These are phyloP conservation scores for Sitta carolinensis DNA, from an alignment of 2,797 vertebrate genomes.

Conservation along the genomic window DNA sequence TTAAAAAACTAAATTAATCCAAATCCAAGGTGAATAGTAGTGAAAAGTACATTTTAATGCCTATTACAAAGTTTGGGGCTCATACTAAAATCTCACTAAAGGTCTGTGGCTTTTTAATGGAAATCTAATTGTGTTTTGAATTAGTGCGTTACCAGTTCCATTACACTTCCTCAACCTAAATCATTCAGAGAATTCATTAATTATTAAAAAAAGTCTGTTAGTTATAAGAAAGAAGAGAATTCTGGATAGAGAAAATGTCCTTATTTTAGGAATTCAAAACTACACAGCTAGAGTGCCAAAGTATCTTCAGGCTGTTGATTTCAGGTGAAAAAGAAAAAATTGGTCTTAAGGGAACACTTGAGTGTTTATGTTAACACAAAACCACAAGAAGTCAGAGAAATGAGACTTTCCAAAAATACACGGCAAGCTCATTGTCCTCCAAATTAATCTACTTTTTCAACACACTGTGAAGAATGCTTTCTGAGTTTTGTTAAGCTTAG, in stretches of 20 bases:
- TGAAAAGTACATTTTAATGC: background rate
- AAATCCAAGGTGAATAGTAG: background rate
- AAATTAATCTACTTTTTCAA: conserved; percentile 42
- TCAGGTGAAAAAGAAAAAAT: conserved; percentile 35
- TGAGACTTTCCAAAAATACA: background rate
- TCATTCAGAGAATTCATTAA: background rate
- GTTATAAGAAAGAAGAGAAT: background rate
- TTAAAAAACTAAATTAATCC: background rate
- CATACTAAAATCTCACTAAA: background rate
- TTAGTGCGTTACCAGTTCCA: background rate
- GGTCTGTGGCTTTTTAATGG: background rate
- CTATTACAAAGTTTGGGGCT: background rate
- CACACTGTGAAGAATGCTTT: background rate
- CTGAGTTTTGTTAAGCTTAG: conserved; percentile 12
- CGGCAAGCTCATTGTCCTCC: conserved; percentile 21
- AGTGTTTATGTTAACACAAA: conserved; percentile 33
- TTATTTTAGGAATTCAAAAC: background rate
- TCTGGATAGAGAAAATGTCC: background rate
- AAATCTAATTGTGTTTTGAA: background rate
- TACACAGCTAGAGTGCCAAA: background rate
- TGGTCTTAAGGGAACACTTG: background rate
- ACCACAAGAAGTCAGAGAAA: conserved; percentile 17
- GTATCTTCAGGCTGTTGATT: background rate
- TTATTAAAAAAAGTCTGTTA: background rate
- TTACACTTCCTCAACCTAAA: background rate